These are phyloP conservation scores for Scaptomyza caliginosa DNA, from an alignment of 2,888 invertebrate genomes.

Conservation along the genomic window DNA sequence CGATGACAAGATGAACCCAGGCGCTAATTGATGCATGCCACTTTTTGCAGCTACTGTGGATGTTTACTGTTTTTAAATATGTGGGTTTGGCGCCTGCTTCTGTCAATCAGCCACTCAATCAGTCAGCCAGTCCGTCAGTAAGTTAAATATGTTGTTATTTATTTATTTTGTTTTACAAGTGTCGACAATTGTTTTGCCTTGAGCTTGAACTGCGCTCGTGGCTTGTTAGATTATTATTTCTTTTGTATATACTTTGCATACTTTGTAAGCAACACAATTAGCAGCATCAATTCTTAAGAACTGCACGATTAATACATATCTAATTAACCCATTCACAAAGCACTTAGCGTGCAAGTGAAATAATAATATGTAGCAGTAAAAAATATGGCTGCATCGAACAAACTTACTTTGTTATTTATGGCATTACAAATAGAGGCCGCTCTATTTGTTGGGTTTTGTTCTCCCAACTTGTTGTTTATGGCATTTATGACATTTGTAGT, in stretches of 20 bases:
- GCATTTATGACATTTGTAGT: conserved; percentile 47
- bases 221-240: conserved; percentile 9
- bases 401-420: conserved; percentile 37
- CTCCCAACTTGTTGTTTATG: conserved; percentile 36
- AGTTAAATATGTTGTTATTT: conserved; percentile 7
- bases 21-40: conserved; percentile 38
- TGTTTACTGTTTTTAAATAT: conserved; percentile 19
- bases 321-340: conserved; percentile 28
- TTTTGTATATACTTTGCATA: conserved; percentile 10
- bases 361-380: neutral
- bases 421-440: conserved; percentile 21
- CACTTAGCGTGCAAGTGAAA: conserved; percentile 1
- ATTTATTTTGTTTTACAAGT: conserved; percentile 1
- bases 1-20: conserved; percentile 22
- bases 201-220: conserved; percentile 37
- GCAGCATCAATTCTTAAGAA: neutral
- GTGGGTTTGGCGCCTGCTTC: conserved; percentile 25
- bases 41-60: conserved; percentile 18
- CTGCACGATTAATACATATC: conserved; percentile 2
- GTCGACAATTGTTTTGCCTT: conserved; percentile 30
- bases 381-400: conserved; percentile 10
- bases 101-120: conserved; percentile 39
- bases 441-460: neutral
- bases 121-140: neutral
- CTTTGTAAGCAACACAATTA: conserved; percentile 2